Evolutionary conservation across 2,113 vertebrate genomes (phyloP).

Genomic region (Calonectris borealis): DNA sequence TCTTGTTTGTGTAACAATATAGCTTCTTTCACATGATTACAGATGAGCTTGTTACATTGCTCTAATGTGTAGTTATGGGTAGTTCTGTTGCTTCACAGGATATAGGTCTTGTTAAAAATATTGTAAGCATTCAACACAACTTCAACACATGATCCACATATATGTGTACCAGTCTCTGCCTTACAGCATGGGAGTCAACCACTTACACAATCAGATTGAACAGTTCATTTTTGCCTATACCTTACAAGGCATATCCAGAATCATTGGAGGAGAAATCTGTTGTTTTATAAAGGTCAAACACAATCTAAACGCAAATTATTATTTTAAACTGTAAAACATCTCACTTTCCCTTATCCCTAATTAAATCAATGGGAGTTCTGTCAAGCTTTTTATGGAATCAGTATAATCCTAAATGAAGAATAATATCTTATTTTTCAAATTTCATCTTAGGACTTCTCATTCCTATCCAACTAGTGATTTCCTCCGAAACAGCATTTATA

Average conservation of each 20-base stretch:
- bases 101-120: neutral
- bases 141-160: neutral
- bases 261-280: neutral
- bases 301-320: neutral
- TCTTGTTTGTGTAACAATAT: neutral
- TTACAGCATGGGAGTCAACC: neutral
- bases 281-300: neutral
- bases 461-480: neutral
- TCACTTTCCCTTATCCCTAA: neutral
- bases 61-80: rapidly evolving
- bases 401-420: neutral
- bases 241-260: neutral
- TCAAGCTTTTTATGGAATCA: neutral
- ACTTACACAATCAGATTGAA: neutral
- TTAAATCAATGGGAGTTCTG: neutral
- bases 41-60: neutral
- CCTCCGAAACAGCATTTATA: neutral
- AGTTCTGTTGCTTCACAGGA: neutral
- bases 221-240: neutral
- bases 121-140: neutral
- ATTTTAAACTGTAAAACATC: neutral
- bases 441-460: neutral
- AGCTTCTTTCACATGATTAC: neutral
- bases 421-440: neutral
- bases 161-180: neutral